Conservation (phyloP, 2,113 vertebrate species). For the Prunella himalayana region DNA sequence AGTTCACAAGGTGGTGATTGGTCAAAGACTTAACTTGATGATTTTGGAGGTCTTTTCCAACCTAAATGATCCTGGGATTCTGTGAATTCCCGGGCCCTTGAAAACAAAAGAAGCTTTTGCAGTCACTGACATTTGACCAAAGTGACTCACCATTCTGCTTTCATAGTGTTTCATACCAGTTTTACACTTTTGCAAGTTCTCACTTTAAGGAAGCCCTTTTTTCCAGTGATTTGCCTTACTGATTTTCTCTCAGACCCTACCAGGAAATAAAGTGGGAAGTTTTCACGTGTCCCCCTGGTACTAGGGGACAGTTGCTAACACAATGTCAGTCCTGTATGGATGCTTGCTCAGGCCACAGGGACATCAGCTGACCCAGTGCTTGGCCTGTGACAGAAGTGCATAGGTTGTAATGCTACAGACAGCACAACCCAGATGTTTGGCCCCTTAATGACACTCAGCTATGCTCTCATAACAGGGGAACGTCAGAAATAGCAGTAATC, state of each 20-base stretch:
- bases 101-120: neutral
- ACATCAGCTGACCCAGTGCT: neutral
- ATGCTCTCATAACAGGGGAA: neutral
- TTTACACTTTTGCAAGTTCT: neutral
- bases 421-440: neutral
- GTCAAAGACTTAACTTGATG: neutral
- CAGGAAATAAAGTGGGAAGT: neutral
- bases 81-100: neutral
- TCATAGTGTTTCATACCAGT: neutral
- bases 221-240: neutral
- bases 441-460: neutral
- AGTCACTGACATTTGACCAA: neutral
- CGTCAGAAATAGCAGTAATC: neutral
- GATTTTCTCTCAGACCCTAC: neutral
- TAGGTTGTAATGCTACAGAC: neutral
- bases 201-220: neutral
- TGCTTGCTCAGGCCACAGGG: neutral
- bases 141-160: neutral
- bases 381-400: neutral
- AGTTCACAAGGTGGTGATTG: neutral
- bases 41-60: neutral
- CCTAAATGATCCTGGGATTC: neutral
- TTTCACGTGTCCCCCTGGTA: accelerated
- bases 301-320: neutral
- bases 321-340: neutral